Base-by-base conservation (phyloP, 2,797 vertebrate species). In the Leuciscus waleckii region DNA sequence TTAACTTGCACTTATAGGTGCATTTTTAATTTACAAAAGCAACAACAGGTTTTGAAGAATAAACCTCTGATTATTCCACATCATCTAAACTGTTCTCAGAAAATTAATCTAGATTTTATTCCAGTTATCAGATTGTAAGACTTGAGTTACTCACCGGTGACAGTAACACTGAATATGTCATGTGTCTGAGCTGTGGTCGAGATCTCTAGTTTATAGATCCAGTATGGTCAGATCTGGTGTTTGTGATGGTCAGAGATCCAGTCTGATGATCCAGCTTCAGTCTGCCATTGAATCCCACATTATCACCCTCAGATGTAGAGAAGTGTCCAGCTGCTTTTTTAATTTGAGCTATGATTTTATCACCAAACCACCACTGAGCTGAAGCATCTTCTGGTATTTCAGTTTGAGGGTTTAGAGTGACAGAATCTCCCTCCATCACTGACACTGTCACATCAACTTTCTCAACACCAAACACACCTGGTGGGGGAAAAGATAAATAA, bases 391-490 rank as follows among this genome's bases (percentile, higher is more conserved):
- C 43, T 74, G 49, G 70, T 29, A 74, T 16, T 49, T 11, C 8
- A 49, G 43, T 10, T 32, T 2, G 0, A 29, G 41, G 46, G 2
- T 74, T 26, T 29, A 74, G 7, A 49, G 26, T 74, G 43, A 74
- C 43, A 10, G 70, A 49, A 73, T 73, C 70, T 49, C 70, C 70
- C 26, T 73, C 17, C n/a, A 73, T 73, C 43, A 73, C 43, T 49
- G n/a, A 49, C 0, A 73, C 7, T 26, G 69, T 11, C 69, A 26
- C 39, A 39, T 39, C 39, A 46, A n/a, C 14, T 37, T 37, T 37
- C 35, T 37, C 35, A 5, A 37, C 4, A 46, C 43, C n/a, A 49
- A 49, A 73, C 1, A 19, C 41, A 46, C 70, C 70, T 29, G 41
- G 16, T 16, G 46, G 16, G 49, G 5, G 1, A 51, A 17, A 51